phyloP scores from a whole-genome alignment of 2,888 invertebrate species.

The Amphiduros pacificus region DNA sequence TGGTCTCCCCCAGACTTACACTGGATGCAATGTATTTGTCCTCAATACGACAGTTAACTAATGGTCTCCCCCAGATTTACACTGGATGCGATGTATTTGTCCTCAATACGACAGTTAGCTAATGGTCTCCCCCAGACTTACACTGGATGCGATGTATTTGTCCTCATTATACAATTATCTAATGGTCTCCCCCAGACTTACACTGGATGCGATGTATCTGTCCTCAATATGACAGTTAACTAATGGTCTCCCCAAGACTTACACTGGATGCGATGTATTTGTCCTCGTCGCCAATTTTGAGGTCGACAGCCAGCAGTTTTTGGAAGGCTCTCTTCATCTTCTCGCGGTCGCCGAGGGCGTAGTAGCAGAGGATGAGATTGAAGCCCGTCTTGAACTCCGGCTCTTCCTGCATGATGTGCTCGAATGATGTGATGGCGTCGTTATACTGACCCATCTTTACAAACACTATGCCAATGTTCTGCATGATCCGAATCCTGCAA shows the following conservation, averaged over 20 bases:
- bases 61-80: too few relatives aligned
- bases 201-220: too few relatives aligned
- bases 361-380: slow-evolving; percentile 73
- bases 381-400: slow-evolving; percentile 87
- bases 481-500: slow-evolving; percentile 88
- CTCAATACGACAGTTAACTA: too few relatives aligned
- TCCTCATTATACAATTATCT: too few relatives aligned
- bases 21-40: too few relatives aligned
- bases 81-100: too few relatives aligned
- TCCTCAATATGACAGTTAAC: too few relatives aligned
- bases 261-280: slow-evolving; percentile 64
- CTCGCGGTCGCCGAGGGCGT: slow-evolving; percentile 76
- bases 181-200: too few relatives aligned
- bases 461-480: slow-evolving; percentile 93
- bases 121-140: too few relatives aligned
- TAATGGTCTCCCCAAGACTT: slow-evolving; percentile 28
- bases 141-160: too few relatives aligned
- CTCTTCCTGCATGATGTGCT: slow-evolving; percentile 96
- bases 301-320: slow-evolving; percentile 83
- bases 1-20: too few relatives aligned
- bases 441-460: slow-evolving; percentile 95
- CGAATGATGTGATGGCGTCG: slow-evolving; percentile 94
- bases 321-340: slow-evolving; percentile 92
- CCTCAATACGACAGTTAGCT: too few relatives aligned
- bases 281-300: slow-evolving; percentile 77